phyloP scores from a whole-genome alignment of 2,113 vertebrate species.

The Phyllopteryx taeniolatus region DNA sequence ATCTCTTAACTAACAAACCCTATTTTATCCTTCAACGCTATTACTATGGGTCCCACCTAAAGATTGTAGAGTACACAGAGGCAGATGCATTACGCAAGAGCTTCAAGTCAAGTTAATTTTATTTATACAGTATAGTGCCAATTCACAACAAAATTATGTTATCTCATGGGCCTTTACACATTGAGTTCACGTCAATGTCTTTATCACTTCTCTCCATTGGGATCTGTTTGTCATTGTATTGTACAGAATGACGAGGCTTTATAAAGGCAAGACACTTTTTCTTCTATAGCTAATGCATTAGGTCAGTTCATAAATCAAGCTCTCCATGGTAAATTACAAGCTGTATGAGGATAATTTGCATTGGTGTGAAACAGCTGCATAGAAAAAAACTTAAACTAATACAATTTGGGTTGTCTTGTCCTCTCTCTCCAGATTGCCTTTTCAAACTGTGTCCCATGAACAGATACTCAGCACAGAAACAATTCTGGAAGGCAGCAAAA shows the following conservation, averaged over 20 bases:
- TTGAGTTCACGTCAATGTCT: no score
- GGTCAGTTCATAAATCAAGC: neutral
- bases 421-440: conserved; percentile 82
- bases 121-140: no score
- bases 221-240: neutral
- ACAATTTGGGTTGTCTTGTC: conserved; percentile 5
- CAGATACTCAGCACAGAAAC: conserved; percentile 97
- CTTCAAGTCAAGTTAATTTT: no score
- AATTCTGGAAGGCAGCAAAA: conserved; percentile 99
- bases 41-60: no score
- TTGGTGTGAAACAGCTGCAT: neutral
- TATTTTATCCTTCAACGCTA: no score
- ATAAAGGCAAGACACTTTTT: neutral
- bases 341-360: neutral
- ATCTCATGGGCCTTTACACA: no score
- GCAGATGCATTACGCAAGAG: no score
- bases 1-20: no score
- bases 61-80: no score
- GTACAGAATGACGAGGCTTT: neutral
- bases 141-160: no score
- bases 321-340: neutral
- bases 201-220: no score
- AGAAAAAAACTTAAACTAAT: neutral
- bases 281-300: neutral
- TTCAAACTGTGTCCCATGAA: conserved; percentile 99